Evolutionary conservation across 2,113 vertebrate genomes (phyloP).

Genomic region (Crotalus helleri): DNA sequence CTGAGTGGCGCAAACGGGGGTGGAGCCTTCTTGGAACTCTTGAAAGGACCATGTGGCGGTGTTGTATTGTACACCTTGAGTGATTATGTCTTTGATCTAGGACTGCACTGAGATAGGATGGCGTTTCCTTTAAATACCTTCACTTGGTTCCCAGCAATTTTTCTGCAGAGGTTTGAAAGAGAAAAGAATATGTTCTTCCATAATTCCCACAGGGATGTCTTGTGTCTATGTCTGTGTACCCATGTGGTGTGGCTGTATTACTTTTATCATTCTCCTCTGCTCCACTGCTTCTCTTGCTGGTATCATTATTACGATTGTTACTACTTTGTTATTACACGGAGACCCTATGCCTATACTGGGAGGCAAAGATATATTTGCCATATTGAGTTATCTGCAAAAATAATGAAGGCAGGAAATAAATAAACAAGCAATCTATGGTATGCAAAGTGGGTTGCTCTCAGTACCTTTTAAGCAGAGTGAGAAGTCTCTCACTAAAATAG

Average conservation of each 20-base stretch:
- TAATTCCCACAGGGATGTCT: background rate
- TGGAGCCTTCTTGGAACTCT: too few relatives aligned
- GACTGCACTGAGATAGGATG: too few relatives aligned
- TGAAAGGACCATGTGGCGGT: too few relatives aligned
- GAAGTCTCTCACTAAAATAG: background rate
- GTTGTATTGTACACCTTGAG: background rate
- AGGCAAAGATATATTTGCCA: background rate
- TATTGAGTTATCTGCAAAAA: background rate
- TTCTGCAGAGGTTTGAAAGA: background rate
- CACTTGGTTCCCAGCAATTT: background rate
- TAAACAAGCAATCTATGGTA: background rate
- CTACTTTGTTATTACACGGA: background rate
- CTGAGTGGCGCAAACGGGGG: too few relatives aligned
- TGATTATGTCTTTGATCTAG: background rate
- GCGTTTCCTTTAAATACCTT: background rate
- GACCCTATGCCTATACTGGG: background rate
- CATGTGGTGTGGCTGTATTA: background rate
- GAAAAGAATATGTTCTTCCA: background rate
- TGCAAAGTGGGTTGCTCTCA: background rate
- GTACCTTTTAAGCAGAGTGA: background rate
- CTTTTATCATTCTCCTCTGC: background rate
- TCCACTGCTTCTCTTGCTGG: background rate
- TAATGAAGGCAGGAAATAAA: background rate
- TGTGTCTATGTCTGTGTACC: background rate
- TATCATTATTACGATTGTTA: background rate